phyloP scores from a whole-genome alignment of 1,140 invertebrate genomes.

The Drosophila lacertosa region DNA sequence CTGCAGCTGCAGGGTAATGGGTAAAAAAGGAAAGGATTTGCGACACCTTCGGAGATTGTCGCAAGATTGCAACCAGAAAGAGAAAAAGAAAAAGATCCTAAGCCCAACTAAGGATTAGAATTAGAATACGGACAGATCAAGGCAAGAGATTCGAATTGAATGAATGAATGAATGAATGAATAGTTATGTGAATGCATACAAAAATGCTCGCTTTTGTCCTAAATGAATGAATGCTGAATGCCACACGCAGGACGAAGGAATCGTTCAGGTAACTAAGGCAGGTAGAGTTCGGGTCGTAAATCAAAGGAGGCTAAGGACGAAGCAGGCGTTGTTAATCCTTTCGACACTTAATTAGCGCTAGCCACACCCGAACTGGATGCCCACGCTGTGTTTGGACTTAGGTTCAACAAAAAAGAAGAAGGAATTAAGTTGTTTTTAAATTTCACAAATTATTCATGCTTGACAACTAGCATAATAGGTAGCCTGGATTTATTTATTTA shows the following conservation, averaged over 20 bases:
- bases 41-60: conserved; percentile 39
- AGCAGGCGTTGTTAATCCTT: conserved; percentile 65
- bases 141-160: conserved; percentile 15
- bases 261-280: conserved; percentile 21
- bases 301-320: conserved; percentile 38
- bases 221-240: conserved; percentile 15
- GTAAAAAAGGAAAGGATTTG: conserved; percentile 50
- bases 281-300: conserved; percentile 50
- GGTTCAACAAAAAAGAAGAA: too few relatives aligned
- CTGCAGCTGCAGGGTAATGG: conserved; percentile 35
- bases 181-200: not conserved
- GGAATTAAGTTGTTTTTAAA: too few relatives aligned
- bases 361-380: conserved; percentile 36
- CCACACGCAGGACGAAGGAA: conserved; percentile 14
- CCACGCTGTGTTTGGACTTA: too few relatives aligned
- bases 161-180: conserved; percentile 29
- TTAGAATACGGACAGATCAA: conserved; percentile 49
- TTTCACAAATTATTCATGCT: too few relatives aligned
- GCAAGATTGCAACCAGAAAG: too few relatives aligned
- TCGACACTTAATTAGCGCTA: conserved; percentile 72
- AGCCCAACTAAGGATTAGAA: conserved; percentile 54
- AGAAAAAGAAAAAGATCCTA: too few relatives aligned
- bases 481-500: too few relatives aligned
- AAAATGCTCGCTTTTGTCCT: conserved; percentile 4
- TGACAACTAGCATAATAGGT: too few relatives aligned